These are phyloP conservation scores for Esox lucius DNA, from an alignment of 2,797 vertebrate genomes.

Conservation along the genomic window DNA sequence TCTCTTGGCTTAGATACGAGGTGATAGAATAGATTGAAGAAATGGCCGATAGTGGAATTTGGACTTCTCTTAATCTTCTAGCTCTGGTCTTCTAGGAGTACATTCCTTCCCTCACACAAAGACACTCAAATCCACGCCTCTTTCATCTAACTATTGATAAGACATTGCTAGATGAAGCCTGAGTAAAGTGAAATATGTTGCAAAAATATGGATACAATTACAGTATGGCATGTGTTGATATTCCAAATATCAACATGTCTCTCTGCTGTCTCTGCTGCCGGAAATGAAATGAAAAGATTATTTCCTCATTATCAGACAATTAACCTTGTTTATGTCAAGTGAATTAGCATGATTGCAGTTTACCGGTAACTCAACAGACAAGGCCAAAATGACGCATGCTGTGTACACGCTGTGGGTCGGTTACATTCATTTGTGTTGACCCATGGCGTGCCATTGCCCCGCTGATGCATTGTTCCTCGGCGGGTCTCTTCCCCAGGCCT, in stretches of 20 bases:
- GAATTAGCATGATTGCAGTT: not conserved
- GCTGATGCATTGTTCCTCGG: too few species aligned
- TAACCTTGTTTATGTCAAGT: not conserved
- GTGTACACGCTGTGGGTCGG: not conserved
- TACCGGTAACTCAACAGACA: not conserved
- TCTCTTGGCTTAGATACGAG: not conserved
- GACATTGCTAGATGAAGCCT: not conserved
- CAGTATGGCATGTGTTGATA: not conserved
- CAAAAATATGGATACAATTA: not conserved
- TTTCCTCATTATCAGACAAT: not conserved
- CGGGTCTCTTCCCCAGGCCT: constrained; percentile 52
- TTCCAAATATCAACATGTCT: not conserved
- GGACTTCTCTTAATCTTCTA: not conserved
- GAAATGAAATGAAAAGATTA: not conserved
- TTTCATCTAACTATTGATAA: not conserved
- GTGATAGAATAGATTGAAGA: not conserved
- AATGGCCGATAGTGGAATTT: not conserved
- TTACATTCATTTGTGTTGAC: not conserved
- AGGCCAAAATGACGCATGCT: not conserved
- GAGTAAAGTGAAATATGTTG: not conserved
- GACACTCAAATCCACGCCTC: not conserved
- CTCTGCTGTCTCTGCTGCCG: constrained; percentile 1
- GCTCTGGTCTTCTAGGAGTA: not conserved
- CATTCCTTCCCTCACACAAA: not conserved
- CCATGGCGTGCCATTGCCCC: too few species aligned